Evolutionary conservation across 2,113 vertebrate genomes (phyloP), one percentile per base, ranked within the genome.

Genomic region (Drymodes brunneopygia): DNA sequence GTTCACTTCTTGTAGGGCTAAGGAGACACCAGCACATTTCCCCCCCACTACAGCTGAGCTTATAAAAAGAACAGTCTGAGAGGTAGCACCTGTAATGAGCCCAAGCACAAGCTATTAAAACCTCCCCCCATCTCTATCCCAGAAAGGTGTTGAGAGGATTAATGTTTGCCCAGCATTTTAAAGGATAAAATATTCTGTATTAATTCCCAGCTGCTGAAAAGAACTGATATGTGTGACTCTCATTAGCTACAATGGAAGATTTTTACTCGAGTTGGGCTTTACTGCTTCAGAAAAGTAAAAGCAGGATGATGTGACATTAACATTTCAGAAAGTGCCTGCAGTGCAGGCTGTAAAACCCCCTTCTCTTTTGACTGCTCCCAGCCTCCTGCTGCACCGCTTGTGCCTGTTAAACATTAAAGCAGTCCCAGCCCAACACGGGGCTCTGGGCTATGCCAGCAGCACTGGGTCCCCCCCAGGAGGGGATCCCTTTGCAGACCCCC

Each of bases 151-250:
- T 91, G 84, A 95, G 88, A 80, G 42, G 91, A 83, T 93, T 94
- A 93, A 95, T 94, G 82, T 89, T 93, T 96, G 65, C 77, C 85
- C 60, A 78, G 69, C 27, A 33, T 86, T 95, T 94, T 93, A 67
- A 90, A 67, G 88, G 28, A 74, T 88, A 90, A 94, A 82, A 80
- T 80, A 91, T 44, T 81, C 79, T 75, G 28, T 50, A 72, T 92
- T 91, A 89, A 86, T 81, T 86, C 86, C 74, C 18, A 11, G 12
- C 77, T 15, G 20, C 67, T 79, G 80, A 62, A 95, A 81, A 78
- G 60, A 42, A 36, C 45, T n/a, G 69, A 58, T 66, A 36, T 2
- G 29, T 69, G 35, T 0, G 2, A 27, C 27, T 66, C 54, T 73
- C 57, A 2, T 66, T 40, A 45, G 47, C 40, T 67, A 56, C 44